A percentile compares a stretch with the other conserved stretches of the same genome.
Evolutionary conservation across 2,113 vertebrate genomes (phyloP).

Genomic region (Gymnogyps californianus): DNA sequence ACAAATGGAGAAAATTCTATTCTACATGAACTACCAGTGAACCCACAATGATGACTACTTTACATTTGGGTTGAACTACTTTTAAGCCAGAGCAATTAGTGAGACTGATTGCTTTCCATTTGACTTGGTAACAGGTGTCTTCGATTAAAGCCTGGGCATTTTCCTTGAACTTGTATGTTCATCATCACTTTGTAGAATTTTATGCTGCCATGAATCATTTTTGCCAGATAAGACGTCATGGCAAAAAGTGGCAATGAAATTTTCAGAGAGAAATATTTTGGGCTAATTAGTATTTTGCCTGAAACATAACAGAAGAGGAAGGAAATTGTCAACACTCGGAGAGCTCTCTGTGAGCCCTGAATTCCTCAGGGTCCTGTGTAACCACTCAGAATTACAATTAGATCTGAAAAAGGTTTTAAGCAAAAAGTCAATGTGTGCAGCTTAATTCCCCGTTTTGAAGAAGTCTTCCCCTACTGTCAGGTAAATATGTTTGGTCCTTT

Average conservation of each 20-base stretch:
- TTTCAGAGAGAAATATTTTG: background rate
- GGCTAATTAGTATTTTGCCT: background rate
- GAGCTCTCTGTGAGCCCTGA: background rate
- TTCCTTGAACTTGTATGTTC: background rate
- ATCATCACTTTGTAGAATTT: background rate
- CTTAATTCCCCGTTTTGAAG: background rate
- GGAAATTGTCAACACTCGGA: background rate
- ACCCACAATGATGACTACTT: background rate
- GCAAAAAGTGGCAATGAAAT: background rate
- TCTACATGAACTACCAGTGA: background rate
- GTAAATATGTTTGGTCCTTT: background rate
- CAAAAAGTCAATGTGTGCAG: background rate
- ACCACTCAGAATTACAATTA: background rate
- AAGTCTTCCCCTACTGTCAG: background rate
- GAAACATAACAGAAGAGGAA: background rate
- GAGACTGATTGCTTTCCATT: slow-evolving; percentile 6
- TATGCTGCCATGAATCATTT: background rate
- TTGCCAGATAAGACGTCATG: background rate
- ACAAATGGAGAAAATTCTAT: background rate
- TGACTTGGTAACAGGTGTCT: background rate
- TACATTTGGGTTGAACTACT: slow-evolving; percentile 1
- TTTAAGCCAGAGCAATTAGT: slow-evolving; percentile 23
- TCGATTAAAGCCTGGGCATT: background rate
- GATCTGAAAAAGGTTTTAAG: background rate
- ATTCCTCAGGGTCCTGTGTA: background rate